Conservation (phyloP, 2,888 invertebrate species). For the Mycalesis mineus region DNA sequence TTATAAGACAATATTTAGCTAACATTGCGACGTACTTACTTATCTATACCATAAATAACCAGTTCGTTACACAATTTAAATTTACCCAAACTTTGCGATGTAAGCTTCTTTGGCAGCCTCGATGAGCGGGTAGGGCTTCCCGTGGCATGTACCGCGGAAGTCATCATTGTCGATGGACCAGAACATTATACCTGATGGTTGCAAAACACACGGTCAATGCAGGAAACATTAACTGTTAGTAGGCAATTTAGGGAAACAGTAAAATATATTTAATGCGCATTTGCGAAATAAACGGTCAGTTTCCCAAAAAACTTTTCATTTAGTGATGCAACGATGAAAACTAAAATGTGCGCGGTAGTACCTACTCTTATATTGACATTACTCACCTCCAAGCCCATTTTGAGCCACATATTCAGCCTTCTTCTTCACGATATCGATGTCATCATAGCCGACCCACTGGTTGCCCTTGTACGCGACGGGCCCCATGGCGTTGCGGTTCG, state of each 20-base stretch:
- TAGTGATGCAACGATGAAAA: not conserved
- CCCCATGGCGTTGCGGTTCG: conserved; percentile 89
- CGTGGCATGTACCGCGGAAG: conserved; percentile 93
- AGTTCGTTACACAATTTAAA: conserved; percentile 9
- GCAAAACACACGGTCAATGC: not conserved
- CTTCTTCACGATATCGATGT: conserved; percentile 87
- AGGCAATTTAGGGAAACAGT: not conserved
- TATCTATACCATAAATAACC: too few species aligned
- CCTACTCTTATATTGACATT: too few species aligned
- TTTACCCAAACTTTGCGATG: conserved; percentile 81
- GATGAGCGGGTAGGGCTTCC: conserved; percentile 91
- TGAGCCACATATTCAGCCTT: conserved; percentile 92
- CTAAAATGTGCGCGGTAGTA: too few species aligned
- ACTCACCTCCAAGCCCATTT: conserved; percentile 86
- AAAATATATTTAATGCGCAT: not conserved
- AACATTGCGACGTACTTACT: too few species aligned
- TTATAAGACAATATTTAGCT: too few species aligned
- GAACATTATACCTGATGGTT: conserved; percentile 84
- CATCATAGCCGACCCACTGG: conserved; percentile 97
- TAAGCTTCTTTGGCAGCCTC: conserved; percentile 93
- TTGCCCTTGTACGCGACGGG: conserved; percentile 90
- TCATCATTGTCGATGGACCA: conserved; percentile 97
- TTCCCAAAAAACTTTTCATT: not conserved
- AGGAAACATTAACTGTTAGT: conserved; percentile 1
- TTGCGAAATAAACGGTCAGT: not conserved